Percentiles rank a stretch among this genome's conserved stretches.
These are phyloP conservation scores for Harlomillsia oculata DNA, from an alignment of 1,140 invertebrate genomes.

Conservation along the genomic window DNA sequence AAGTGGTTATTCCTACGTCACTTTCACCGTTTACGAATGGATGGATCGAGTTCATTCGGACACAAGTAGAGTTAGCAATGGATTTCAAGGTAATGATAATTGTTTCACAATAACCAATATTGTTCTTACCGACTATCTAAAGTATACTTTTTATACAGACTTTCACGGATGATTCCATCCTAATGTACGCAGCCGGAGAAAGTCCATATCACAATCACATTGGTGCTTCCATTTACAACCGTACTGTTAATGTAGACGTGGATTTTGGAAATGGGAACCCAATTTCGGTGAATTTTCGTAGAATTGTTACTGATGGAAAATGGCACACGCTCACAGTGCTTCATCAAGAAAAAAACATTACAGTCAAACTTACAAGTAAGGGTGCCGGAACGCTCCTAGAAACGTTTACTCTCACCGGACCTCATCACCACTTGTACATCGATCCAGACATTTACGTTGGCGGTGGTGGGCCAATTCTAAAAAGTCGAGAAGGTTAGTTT, in stretches of 20 bases:
- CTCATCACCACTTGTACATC: constrained; percentile 68
- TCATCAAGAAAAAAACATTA: constrained; percentile 60
- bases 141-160: constrained; percentile 47
- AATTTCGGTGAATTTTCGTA: constrained; percentile 45
- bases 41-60: constrained; percentile 80
- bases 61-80: constrained; percentile 71
- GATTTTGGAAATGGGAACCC: constrained; percentile 67
- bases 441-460: constrained; percentile 89
- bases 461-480: constrained; percentile 60
- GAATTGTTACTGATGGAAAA: constrained; percentile 57
- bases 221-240: constrained; percentile 66
- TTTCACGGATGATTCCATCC: constrained; percentile 70
- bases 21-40: constrained; percentile 84
- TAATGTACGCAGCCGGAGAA: constrained; percentile 79
- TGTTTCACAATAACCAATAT: constrained; percentile 1
- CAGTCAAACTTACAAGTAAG: constrained; percentile 65
- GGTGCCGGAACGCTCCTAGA: constrained; percentile 46
- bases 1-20: constrained; percentile 81
- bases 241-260: constrained; percentile 65
- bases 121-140: not conserved
- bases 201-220: constrained; percentile 72
- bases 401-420: constrained; percentile 57
- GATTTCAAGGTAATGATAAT: constrained; percentile 62
- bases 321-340: constrained; percentile 86
- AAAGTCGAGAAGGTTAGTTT: constrained; percentile 44